Percentiles rank a stretch among this genome's conserved stretches.
Conservation (phyloP, 2,888 invertebrate species). For the Formica aserva region DNA sequence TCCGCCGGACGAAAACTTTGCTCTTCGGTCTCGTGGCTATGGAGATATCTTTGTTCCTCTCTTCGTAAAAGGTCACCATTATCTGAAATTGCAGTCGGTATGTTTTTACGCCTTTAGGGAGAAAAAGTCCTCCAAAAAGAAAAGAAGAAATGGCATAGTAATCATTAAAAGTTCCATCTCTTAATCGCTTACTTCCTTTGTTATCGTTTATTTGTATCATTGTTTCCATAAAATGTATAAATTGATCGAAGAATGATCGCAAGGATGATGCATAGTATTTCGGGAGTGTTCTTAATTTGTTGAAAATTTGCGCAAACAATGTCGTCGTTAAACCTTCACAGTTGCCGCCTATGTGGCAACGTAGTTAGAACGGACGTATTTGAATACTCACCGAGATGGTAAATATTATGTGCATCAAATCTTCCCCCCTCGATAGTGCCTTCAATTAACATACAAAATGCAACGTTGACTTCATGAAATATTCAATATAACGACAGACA, state of each 20-base stretch:
- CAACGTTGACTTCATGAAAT: constrained; percentile 69
- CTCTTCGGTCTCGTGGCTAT: constrained; percentile 24
- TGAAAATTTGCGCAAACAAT: constrained; percentile 43
- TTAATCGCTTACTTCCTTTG: not conserved
- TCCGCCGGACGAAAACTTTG: constrained; percentile 43
- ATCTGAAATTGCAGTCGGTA: constrained; percentile 20
- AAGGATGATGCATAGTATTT: not conserved
- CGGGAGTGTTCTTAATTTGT: constrained; percentile 14
- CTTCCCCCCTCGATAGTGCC: constrained; percentile 42
- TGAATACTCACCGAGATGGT: constrained; percentile 33
- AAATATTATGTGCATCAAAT: constrained; percentile 20
- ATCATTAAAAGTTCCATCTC: not conserved
- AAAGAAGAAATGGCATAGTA: constrained; percentile 15
- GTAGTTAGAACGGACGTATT: not conserved
- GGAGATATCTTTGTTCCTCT: constrained; percentile 17
- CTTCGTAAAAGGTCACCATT: constrained; percentile 10
- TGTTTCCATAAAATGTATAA: not conserved
- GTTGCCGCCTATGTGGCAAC: not conserved
- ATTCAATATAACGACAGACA: constrained; percentile 59
- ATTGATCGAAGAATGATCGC: constrained; percentile 10
- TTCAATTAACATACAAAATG: constrained; percentile 68
- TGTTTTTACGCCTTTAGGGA: constrained; percentile 16
- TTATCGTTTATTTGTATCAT: not conserved
- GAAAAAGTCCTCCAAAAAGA: not conserved
- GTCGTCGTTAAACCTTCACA: constrained; percentile 6